phyloP scores from a whole-genome alignment of 2,797 vertebrate genomes.

The Pitangus sulphuratus region DNA sequence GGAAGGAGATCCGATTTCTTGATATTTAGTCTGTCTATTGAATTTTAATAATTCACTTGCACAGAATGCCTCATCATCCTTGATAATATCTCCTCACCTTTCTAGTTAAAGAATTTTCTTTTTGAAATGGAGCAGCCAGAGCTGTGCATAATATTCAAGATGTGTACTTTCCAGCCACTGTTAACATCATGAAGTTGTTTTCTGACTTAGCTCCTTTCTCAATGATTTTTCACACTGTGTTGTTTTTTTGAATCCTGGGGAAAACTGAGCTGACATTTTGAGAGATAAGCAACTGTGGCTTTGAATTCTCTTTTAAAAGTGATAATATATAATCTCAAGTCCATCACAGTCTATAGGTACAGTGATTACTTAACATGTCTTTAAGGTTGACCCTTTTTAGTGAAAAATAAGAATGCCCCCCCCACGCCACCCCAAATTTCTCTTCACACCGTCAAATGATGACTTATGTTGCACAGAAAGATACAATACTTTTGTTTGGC shows the following conservation, averaged over 20 bases:
- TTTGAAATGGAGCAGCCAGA: background rate
- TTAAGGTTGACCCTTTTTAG: background rate
- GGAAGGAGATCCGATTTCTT: background rate
- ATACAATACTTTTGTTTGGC: background rate
- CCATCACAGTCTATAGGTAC: background rate
- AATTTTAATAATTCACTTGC: background rate
- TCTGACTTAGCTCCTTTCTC: background rate
- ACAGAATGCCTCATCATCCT: background rate
- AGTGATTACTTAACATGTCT: background rate
- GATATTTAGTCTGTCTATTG: background rate
- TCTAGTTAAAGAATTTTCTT: background rate
- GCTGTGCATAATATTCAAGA: background rate
- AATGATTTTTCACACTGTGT: background rate
- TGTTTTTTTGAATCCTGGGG: background rate
- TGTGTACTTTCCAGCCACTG: background rate
- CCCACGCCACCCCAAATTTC: background rate
- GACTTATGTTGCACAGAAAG: background rate
- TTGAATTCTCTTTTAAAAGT: background rate
- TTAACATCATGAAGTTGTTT: background rate
- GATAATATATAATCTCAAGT: background rate
- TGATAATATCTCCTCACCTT: background rate
- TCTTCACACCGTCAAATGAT: background rate
- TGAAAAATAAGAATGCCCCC: background rate
- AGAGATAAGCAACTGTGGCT: background rate
- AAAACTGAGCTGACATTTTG: background rate